Evolutionary conservation across 2,113 vertebrate genomes (phyloP).

Genomic region (Chunga burmeisteri): DNA sequence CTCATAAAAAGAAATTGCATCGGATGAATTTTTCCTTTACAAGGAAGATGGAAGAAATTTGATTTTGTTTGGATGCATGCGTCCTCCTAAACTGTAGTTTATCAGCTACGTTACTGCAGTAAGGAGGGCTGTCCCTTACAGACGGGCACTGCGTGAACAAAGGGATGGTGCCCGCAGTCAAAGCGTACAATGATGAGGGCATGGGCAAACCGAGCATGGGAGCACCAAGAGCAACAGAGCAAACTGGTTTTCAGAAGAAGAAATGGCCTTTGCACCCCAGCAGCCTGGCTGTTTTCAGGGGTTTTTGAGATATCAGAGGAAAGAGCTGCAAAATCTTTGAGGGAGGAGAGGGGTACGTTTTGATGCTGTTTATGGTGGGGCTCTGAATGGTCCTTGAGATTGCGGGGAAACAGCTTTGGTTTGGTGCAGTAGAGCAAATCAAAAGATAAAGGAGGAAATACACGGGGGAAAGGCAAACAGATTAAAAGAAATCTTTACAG

Average conservation of each 20-base stretch:
- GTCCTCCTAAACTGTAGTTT: fast-evolving
- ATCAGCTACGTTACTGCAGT: not conserved
- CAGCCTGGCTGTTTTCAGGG: not conserved
- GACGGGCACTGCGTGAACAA: not conserved
- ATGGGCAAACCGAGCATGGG: fast-evolving
- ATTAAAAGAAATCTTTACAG: not conserved
- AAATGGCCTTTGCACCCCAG: not conserved
- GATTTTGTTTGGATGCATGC: not conserved
- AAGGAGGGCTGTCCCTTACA: not conserved
- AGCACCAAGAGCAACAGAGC: not conserved
- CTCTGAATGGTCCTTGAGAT: not conserved
- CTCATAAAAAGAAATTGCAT: conserved; percentile 21
- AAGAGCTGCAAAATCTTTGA: not conserved
- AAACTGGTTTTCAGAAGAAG: not conserved
- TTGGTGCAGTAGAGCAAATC: not conserved
- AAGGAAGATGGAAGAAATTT: not conserved
- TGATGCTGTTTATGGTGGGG: not conserved
- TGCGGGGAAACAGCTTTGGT: not conserved
- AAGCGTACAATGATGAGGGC: fast-evolving
- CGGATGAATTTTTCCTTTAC: not conserved
- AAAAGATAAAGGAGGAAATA: not conserved
- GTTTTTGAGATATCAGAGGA: not conserved
- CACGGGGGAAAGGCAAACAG: not conserved
- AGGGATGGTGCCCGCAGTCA: fast-evolving
- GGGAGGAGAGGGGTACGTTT: not conserved